Evolutionary conservation across 2,797 vertebrate species (phyloP), one percentile per base, ranked within the genome.

Genomic region (Peromyscus eremicus): DNA sequence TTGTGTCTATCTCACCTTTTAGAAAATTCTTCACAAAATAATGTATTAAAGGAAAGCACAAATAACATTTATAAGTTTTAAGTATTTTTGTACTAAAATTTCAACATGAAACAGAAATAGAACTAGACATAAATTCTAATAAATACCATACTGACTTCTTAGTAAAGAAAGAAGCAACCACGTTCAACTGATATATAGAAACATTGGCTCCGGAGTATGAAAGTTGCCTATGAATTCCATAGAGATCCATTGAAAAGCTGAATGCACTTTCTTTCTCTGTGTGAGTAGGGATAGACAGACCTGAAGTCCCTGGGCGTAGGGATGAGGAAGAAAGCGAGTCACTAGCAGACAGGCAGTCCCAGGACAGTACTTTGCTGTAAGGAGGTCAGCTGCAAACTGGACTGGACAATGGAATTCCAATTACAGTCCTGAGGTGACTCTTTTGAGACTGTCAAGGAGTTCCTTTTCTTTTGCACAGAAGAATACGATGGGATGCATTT

Each of bases 271-370:
- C 34, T 92, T 94, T 94, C 60, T 91, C 9, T 96, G 27, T 37
- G 43, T 1, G 25, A 94, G 92, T 85, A 43, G 40, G 4, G 17
- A 70, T 75, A 19, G 70, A 52, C 21, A 73, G 68, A 82, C 84
- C 87, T 40, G 37, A 94, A 92, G 68, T 95, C 32, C 80, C 23
- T 0, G 29, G 37, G 73, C 52, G 40, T 43, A 34, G 62, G 25
- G 14, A 68, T 60, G 57, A 92, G 89, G 89, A 96, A 92, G 73
- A 97, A 97, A 97, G 84, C 16, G 55, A 46, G 90, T 92, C 92
- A 85, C 68, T 52, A 81, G 57, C 60, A 73, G 94, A 95, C 84
- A 95, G 83, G 75, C 19, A 40, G 89, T 95, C 96, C 77, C 92
- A 76, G 73, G 92, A 70, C 57, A 77, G 34, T 13, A 49, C 68